phyloP scores from a whole-genome alignment of 2,113 vertebrate species.

The Lamprotornis superbus region DNA sequence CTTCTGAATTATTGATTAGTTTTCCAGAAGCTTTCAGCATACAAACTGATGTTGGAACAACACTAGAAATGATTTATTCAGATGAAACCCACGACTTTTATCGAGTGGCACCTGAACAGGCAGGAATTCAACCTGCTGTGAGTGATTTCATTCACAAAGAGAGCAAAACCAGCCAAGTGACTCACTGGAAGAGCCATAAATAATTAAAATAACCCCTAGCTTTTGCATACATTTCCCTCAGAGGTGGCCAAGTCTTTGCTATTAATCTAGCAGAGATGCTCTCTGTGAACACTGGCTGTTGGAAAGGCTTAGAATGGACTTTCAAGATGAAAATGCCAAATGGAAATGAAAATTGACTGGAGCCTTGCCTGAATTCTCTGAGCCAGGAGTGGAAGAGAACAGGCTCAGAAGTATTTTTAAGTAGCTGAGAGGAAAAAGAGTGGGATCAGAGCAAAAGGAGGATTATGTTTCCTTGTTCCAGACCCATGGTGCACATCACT shows the following conservation, averaged over 20 bases:
- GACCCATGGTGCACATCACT: background rate
- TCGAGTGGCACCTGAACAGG: background rate
- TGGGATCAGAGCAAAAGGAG: background rate
- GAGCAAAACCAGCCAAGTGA: background rate
- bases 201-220: background rate
- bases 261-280: background rate
- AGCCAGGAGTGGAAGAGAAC: background rate
- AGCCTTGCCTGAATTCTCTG: background rate
- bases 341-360: constrained; percentile 20
- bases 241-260: background rate
- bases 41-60: background rate
- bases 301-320: background rate
- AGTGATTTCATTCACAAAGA: background rate
- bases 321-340: constrained; percentile 19
- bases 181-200: background rate
- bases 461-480: background rate
- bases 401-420: background rate
- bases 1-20: background rate
- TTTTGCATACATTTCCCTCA: background rate
- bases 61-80: background rate
- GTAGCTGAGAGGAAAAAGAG: background rate
- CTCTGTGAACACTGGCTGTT: background rate
- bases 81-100: background rate
- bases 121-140: background rate
- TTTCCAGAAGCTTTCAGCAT: background rate